A percentile compares a stretch with the other conserved stretches of the same genome.
Evolutionary conservation across 2,113 vertebrate genomes (phyloP).

Genomic region (Dromiciops gliroides): DNA sequence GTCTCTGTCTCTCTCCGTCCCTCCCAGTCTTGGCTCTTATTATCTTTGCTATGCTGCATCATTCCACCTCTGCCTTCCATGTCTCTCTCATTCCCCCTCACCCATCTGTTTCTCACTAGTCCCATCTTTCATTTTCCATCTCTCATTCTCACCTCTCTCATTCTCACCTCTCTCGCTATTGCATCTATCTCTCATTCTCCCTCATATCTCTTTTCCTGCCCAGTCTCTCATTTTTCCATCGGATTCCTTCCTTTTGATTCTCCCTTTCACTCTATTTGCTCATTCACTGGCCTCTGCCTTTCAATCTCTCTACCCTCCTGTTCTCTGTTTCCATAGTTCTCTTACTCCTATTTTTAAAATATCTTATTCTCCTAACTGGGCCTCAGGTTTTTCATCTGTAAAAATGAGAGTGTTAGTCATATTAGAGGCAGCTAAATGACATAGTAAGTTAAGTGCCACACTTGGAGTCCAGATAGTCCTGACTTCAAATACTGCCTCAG

Average conservation of each 20-base stretch:
- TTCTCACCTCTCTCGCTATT: too few relatives aligned
- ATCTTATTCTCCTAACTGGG: background rate
- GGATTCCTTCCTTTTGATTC: background rate
- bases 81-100: background rate
- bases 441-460: background rate
- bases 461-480: background rate
- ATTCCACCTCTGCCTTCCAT: background rate
- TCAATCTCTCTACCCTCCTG: background rate
- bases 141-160: background rate
- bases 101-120: background rate
- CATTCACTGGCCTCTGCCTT: background rate
- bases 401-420: background rate
- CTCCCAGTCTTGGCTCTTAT: background rate
- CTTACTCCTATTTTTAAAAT: background rate
- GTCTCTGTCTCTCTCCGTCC: background rate
- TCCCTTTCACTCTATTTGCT: background rate
- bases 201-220: background rate
- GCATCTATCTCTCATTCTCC: background rate
- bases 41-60: background rate
- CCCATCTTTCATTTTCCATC: background rate
- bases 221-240: background rate
- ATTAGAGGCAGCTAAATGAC: background rate
- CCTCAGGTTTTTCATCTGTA: background rate
- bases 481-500: background rate
- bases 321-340: background rate